Evolutionary conservation across 1,140 invertebrate species (phyloP).

Genomic region (Aleiodes sp.): DNA sequence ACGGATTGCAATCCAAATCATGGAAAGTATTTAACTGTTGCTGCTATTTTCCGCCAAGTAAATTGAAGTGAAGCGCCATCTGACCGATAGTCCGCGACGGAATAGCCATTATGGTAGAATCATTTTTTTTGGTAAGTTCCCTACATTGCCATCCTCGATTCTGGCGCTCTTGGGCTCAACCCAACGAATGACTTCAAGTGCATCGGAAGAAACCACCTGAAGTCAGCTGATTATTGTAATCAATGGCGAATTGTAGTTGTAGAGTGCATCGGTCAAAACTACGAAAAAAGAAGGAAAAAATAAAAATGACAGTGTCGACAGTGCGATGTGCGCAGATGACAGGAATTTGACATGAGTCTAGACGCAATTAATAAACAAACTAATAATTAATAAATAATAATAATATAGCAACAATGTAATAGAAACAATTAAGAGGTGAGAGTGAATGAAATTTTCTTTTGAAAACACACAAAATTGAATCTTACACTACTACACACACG

Average conservation of each 20-base stretch:
- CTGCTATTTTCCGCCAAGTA: slow-evolving; percentile 78
- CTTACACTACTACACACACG: neutral
- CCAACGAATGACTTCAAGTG: no score
- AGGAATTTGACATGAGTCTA: neutral
- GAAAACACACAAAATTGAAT: neutral
- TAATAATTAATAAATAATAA: neutral
- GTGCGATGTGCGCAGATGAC: neutral
- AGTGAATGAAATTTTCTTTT: neutral
- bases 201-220: neutral
- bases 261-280: neutral
- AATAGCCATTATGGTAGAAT: no score
- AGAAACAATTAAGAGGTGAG: neutral
- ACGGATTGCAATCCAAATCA: slow-evolving; percentile 77
- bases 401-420: neutral
- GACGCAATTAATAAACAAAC: neutral
- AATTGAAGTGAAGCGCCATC: no score
- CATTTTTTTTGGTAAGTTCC: no score
- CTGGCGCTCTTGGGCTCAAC: no score
- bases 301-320: neutral
- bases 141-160: no score
- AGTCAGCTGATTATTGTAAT: neutral
- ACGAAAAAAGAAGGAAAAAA: no score
- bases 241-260: slow-evolving; percentile 7
- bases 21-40: slow-evolving; percentile 77
- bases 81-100: no score